These are phyloP conservation scores for Salvelinus namaycush DNA, from an alignment of 2,113 vertebrate genomes.

Conservation along the genomic window DNA sequence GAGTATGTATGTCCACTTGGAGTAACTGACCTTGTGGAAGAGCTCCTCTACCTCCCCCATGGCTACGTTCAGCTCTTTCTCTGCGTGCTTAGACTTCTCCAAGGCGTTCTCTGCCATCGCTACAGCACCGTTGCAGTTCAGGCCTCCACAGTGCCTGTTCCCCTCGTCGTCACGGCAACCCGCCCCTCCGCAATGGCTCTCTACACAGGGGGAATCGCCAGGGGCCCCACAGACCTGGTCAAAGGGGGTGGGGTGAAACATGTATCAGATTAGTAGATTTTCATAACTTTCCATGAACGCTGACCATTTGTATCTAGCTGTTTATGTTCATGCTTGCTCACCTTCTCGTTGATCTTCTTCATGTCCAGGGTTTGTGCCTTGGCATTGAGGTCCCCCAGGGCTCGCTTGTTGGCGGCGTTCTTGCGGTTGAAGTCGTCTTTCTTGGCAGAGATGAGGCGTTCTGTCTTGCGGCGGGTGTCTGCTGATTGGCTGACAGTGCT, in stretches of 20 bases:
- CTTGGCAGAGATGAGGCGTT: slow-evolving; percentile 77
- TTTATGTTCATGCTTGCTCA: slow-evolving; percentile 25
- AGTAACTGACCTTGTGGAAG: slow-evolving; percentile 74
- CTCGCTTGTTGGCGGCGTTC: slow-evolving; percentile 83
- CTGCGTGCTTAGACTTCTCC: slow-evolving; percentile 83
- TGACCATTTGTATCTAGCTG: too few species aligned
- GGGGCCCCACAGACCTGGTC: slow-evolving; percentile 86
- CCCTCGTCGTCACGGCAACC: slow-evolving; percentile 91
- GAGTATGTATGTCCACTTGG: too few species aligned
- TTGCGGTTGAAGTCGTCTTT: slow-evolving; percentile 86
- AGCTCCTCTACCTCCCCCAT: slow-evolving; percentile 85
- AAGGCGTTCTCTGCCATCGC: slow-evolving; percentile 82
- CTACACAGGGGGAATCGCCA: slow-evolving; percentile 81
- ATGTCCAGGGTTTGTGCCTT: slow-evolving; percentile 75
- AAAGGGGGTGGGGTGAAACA: background rate
- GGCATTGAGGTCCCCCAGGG: slow-evolving; percentile 76
- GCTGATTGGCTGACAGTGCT: slow-evolving; percentile 82
- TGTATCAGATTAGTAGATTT: too few species aligned
- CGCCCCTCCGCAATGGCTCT: slow-evolving; percentile 89
- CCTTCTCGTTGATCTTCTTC: slow-evolving; percentile 90
- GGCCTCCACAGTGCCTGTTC: slow-evolving; percentile 86
- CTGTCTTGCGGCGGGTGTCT: slow-evolving; percentile 75
- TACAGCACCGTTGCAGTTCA: slow-evolving; percentile 85
- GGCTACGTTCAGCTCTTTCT: slow-evolving; percentile 84
- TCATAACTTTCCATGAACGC: too few species aligned